These are phyloP conservation scores for Bombus polaris DNA, from an alignment of 1,140 invertebrate genomes.

Conservation along the genomic window DNA sequence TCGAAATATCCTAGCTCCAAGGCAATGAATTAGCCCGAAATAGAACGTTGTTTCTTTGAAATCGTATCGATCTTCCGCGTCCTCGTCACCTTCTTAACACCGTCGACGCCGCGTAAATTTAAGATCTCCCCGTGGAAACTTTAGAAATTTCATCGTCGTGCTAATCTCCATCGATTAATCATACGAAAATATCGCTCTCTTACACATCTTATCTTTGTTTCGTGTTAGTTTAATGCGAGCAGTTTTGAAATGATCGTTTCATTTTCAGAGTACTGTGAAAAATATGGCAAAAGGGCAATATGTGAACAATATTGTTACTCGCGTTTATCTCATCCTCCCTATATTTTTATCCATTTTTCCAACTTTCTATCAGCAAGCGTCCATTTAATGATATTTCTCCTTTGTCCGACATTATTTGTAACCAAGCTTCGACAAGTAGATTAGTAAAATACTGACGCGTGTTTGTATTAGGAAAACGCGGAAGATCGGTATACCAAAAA, in stretches of 20 bases:
- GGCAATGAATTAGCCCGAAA: slow-evolving; percentile 20
- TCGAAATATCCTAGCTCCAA: slow-evolving; percentile 15
- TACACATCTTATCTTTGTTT: not conserved
- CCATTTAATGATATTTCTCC: not conserved
- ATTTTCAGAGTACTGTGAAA: not conserved
- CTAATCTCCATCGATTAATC: not conserved
- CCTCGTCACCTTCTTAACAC: not conserved
- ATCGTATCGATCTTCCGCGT: slow-evolving; percentile 21
- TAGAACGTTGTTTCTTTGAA: slow-evolving; percentile 23
- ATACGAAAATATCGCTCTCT: not conserved
- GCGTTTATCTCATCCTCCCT: not conserved
- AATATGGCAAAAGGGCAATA: not conserved
- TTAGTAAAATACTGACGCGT: not conserved
- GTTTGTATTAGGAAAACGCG: not conserved
- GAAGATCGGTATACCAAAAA: not conserved
- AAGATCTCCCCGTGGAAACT: not conserved
- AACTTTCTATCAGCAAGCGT: not conserved
- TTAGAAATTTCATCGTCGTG: not conserved
- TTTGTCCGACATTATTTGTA: not conserved
- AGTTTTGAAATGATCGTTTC: not conserved
- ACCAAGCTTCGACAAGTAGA: not conserved
- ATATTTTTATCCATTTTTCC: not conserved
- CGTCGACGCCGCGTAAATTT: not conserved
- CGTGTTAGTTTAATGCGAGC: no score
- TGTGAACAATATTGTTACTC: no score